A percentile compares a stretch with the other conserved stretches of the same genome.
Evolutionary conservation across 2,797 vertebrate genomes (phyloP).

Genomic region (Danio jaintianensis): DNA sequence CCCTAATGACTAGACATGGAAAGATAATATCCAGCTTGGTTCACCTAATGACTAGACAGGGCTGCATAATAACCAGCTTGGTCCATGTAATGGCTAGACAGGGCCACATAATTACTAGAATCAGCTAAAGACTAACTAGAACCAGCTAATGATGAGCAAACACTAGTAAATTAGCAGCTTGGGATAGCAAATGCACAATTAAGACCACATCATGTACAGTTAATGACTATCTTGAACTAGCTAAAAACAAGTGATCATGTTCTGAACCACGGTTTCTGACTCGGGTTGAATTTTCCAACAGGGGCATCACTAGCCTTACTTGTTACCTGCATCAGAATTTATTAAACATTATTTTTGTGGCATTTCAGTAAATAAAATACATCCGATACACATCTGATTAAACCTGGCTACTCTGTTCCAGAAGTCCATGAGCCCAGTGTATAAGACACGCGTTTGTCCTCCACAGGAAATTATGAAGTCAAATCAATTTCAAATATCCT

Average conservation of each 20-base stretch:
- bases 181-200: not conserved
- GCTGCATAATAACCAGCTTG: no score
- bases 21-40: not conserved
- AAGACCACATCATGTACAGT: not conserved
- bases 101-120: not conserved
- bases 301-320: not conserved
- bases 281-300: not conserved
- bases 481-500: slow-evolving; percentile 24
- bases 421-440: not conserved
- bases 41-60: not conserved
- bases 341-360: not conserved
- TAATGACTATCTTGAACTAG: not conserved
- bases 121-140: not conserved
- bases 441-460: slow-evolving; percentile 13
- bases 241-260: not conserved
- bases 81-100: no score
- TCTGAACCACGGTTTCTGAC: not conserved
- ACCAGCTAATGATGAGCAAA: not conserved
- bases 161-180: not conserved
- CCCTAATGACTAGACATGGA: not conserved
- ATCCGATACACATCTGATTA: not conserved
- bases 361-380: not conserved
- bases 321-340: slow-evolving; percentile 27
- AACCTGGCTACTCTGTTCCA: not conserved
- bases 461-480: slow-evolving; percentile 28